These are phyloP conservation scores for Parascotia fuliginaria DNA, from an alignment of 2,888 invertebrate species.

Conservation along the genomic window DNA sequence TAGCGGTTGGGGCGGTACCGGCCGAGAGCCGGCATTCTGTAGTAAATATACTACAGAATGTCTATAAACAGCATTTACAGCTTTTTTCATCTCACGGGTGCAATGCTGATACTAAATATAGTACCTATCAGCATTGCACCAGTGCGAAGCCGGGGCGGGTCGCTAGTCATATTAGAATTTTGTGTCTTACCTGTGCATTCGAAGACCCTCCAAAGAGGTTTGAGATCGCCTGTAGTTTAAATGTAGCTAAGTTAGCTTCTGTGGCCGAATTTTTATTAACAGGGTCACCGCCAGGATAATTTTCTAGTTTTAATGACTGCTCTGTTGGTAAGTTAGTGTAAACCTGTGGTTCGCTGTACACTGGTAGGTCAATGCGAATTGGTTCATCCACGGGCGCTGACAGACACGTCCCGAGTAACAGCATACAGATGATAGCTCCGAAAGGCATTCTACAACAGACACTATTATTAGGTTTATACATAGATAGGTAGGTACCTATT, in stretches of 20 bases:
- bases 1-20: no score
- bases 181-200: constrained; percentile 44
- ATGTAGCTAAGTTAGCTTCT: constrained; percentile 50
- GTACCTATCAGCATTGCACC: no score
- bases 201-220: constrained; percentile 46
- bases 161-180: no score
- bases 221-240: constrained; percentile 56
- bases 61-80: no score
- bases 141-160: no score
- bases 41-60: no score
- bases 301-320: constrained; percentile 56
- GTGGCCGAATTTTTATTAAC: constrained; percentile 37
- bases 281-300: constrained; percentile 56
- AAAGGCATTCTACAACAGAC: constrained; percentile 60
- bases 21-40: no score
- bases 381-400: constrained; percentile 71
- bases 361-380: constrained; percentile 71
- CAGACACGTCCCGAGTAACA: constrained; percentile 45
- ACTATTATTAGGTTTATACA: neutral
- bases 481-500: no score
- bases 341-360: constrained; percentile 63
- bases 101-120: no score
- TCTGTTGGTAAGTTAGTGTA: constrained; percentile 41
- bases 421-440: constrained; percentile 34
- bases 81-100: no score